These are phyloP conservation scores for Rhinogobius similis DNA, from an alignment of 2,113 vertebrate genomes.

Conservation along the genomic window DNA sequence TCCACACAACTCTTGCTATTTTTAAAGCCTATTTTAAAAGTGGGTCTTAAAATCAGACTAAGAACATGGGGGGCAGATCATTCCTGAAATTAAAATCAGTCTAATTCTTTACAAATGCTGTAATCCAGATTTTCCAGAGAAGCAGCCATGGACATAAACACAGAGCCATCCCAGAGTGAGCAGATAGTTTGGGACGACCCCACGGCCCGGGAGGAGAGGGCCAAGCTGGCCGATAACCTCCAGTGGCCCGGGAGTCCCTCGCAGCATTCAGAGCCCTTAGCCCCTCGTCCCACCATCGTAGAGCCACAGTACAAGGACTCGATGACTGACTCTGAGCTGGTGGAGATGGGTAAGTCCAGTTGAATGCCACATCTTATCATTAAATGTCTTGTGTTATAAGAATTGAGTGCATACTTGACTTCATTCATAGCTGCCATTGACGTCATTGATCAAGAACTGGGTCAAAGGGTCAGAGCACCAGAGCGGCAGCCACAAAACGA, in stretches of 20 bases:
- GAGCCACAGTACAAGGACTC: constrained; percentile 70
- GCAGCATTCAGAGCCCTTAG: constrained; percentile 81
- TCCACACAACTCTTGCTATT: too few relatives aligned
- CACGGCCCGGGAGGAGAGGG: constrained; percentile 93
- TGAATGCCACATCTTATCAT: not conserved
- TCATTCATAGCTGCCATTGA: constrained; percentile 76
- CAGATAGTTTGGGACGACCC: constrained; percentile 99
- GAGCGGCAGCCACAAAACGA: constrained; percentile 62
- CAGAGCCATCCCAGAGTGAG: constrained; percentile 94
- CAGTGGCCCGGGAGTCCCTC: constrained; percentile 94
- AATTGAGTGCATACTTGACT: not conserved
- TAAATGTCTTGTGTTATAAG: not conserved
- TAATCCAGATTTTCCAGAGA: constrained; percentile 83
- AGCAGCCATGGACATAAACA: constrained; percentile 82
- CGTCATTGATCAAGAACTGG: constrained; percentile 65
- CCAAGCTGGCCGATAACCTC: constrained; percentile 90
- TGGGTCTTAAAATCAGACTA: too few relatives aligned
- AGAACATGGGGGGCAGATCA: too few relatives aligned
- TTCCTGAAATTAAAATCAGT: not conserved
- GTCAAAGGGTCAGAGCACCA: constrained; percentile 38
- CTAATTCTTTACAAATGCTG: not conserved
- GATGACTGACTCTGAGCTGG: constrained; percentile 81
- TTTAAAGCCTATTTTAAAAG: too few relatives aligned
- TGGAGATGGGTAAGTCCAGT: constrained; percentile 80
- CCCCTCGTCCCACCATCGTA: constrained; percentile 51